Evolutionary conservation across 2,888 invertebrate genomes (phyloP).

Genomic region (Dicranocentrus wangi): DNA sequence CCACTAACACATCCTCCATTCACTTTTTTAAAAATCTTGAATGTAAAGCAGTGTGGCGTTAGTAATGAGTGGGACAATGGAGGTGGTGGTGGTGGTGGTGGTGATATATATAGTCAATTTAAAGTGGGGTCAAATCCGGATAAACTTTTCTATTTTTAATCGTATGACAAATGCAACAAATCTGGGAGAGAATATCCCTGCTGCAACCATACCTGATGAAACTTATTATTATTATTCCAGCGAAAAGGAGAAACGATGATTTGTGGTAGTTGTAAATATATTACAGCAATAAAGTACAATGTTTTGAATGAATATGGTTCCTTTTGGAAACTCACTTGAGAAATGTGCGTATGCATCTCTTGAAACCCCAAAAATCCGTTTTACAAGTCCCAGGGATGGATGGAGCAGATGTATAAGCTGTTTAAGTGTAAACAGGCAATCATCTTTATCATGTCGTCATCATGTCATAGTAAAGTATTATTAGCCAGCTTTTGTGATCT

Average conservation of each 20-base stretch:
- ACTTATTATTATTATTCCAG: constrained; percentile 27
- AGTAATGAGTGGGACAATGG: constrained; percentile 27
- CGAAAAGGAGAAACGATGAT: constrained; percentile 38
- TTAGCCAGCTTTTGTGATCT: constrained; percentile 43
- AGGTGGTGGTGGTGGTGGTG: not conserved
- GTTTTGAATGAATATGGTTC: constrained; percentile 25
- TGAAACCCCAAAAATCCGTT: not conserved
- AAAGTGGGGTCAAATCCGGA: constrained; percentile 17
- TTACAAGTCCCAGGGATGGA: no score
- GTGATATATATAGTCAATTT: not conserved
- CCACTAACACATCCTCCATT: not conserved
- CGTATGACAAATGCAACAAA: constrained; percentile 12
- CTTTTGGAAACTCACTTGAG: not conserved
- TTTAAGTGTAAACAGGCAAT: constrained; percentile 60
- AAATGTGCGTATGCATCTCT: not conserved
- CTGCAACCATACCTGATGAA: constrained; percentile 18
- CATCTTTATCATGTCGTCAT: constrained; percentile 59
- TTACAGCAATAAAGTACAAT: constrained; percentile 31
- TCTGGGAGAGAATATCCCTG: constrained; percentile 3
- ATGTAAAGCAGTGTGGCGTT: not conserved
- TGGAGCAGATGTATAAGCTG: no score
- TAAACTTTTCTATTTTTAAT: not conserved
- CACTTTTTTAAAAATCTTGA: not conserved
- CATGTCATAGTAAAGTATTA: constrained; percentile 52
- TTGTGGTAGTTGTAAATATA: constrained; percentile 41